Percentiles rank a stretch among this genome's conserved stretches.
phyloP scores from a whole-genome alignment of 35 echinoderm and acorn worm genomes.

The Strongylocentrotus purpuratus region DNA sequence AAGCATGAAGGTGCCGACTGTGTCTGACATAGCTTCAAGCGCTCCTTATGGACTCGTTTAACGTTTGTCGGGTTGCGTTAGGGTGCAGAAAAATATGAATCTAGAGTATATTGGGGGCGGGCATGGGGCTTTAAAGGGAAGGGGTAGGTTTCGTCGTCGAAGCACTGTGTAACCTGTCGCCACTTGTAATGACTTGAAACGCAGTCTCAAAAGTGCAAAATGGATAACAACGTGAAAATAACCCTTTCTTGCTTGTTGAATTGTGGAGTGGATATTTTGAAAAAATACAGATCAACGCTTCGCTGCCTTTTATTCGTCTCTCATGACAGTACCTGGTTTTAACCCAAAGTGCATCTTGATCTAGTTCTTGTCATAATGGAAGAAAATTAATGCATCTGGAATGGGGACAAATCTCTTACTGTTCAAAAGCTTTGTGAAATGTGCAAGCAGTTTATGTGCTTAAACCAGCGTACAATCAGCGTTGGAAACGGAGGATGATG shows the following conservation, averaged over 20 bases:
- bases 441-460: background rate
- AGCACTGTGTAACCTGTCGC: background rate
- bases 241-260: background rate
- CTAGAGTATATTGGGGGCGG: background rate
- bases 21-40: conserved; percentile 40
- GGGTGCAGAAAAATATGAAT: conserved; percentile 10
- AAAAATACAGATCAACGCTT: conserved; percentile 18
- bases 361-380: background rate
- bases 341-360: conserved; percentile 34
- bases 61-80: conserved; percentile 5
- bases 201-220: background rate
- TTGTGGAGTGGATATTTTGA: conserved; percentile 29
- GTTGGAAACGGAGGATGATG: too few relatives aligned
- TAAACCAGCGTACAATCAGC: background rate
- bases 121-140: conserved; percentile 15
- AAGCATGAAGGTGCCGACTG: conserved; percentile 37
- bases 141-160: background rate
- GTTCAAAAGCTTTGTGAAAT: conserved; percentile 9
- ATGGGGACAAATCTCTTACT: background rate
- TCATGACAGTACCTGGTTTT: background rate
- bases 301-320: conserved; percentile 29
- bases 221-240: background rate
- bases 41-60: conserved; percentile 17
- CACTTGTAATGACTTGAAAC: background rate
- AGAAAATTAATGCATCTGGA: background rate